These are phyloP conservation scores for Oreochromis tanganicae DNA, from an alignment of 2,113 vertebrate genomes.

Conservation along the genomic window DNA sequence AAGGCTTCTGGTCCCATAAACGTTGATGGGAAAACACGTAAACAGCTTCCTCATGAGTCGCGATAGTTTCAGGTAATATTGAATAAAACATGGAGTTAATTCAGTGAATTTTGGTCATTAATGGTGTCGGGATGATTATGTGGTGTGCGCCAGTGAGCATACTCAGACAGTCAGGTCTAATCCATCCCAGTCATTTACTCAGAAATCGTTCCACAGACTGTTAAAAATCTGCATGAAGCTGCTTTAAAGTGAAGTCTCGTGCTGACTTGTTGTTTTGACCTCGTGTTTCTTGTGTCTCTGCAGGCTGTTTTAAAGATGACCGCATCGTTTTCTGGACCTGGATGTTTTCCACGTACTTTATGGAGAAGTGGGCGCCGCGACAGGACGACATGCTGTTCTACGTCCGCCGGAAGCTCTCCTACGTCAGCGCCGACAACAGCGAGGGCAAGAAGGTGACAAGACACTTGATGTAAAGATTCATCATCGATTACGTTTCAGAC, in stretches of 20 bases:
- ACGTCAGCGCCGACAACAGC: slow-evolving; percentile 55
- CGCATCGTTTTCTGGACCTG: slow-evolving; percentile 98
- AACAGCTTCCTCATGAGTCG: background rate
- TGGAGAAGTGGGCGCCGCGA: slow-evolving; percentile 88
- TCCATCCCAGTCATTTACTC: background rate
- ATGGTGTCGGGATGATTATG: background rate
- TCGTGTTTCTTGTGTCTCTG: background rate
- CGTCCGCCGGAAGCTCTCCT: slow-evolving; percentile 84
- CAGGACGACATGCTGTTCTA: slow-evolving; percentile 99
- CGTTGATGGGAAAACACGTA: background rate
- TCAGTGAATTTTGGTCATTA: background rate
- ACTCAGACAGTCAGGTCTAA: background rate
- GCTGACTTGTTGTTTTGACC: background rate
- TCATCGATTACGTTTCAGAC: background rate
- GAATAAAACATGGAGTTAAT: background rate
- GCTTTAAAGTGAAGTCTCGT: background rate
- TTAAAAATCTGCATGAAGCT: background rate
- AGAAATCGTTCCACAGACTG: background rate
- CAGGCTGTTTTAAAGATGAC: slow-evolving; percentile 96
- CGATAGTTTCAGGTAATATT: background rate
- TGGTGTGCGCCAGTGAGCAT: background rate
- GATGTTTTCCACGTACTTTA: slow-evolving; percentile 99
- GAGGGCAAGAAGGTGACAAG: slow-evolving; percentile 77
- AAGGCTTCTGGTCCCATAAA: background rate
- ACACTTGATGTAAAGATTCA: background rate